Evolutionary conservation across 2,797 vertebrate species (phyloP), one percentile per base, ranked within the genome.

Genomic region (Sebastes aleutianus): DNA sequence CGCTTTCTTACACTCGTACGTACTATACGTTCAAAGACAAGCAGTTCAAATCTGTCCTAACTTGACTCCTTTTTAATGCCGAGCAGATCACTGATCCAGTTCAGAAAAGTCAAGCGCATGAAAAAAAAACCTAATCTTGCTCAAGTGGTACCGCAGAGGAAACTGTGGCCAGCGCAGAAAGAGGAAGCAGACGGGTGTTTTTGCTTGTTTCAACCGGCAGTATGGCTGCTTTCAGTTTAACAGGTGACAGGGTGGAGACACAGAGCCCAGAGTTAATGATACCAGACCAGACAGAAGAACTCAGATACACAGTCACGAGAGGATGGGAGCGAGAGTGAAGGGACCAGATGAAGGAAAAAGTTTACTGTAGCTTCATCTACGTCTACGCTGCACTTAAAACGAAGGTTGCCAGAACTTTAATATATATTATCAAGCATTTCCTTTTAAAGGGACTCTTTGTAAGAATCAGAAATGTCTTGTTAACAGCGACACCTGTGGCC

Each of bases 141-240:
- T 83, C 39, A 85, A 85, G 77, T 78, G 3, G 70, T 8, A 20
- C 31, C 59, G 3, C 79, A 83, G 65, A 90, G 90, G 90, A 91
- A 93, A 87, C 85, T 70, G 89, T 50, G 86, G 86, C 54, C 3
- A 2, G 18, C 4, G 75, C 82, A 79, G 82, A 85, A 90, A 88
- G 86, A 91, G 88, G 91, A 93, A 92, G 85, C 63, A 63, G 72
- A 34, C 56, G 3, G 14, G 2, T 77, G 76, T 64, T 80, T 87
- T 14, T 70, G 61, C 61, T 24, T 13, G 54, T 66, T 80, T 82
- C 58, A 75, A 75, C 32, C 58, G 56, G 62, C 80, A 80, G 67
- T 43, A 34, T 13, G 9, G 14, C 29, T 66, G 3, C 70, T 86
- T 86, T 91, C 79, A 70, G 34, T 88, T 86, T 56, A 74, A 56